phyloP scores from a whole-genome alignment of 2,797 vertebrate genomes.

The Dipus sagitta region DNA sequence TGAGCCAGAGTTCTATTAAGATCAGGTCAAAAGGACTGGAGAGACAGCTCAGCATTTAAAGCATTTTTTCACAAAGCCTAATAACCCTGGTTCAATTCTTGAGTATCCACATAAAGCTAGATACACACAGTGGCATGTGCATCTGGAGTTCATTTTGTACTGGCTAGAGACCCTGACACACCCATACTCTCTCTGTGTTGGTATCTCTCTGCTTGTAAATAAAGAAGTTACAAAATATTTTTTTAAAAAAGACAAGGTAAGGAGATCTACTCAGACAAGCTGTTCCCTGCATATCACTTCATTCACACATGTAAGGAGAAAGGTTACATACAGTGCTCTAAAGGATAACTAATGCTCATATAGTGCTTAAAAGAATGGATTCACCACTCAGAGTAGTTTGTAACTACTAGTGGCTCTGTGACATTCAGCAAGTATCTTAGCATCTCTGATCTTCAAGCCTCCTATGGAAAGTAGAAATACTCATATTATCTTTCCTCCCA shows the following conservation, averaged over 20 bases:
- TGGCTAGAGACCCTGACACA: too few species aligned
- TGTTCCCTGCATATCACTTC: constrained; percentile 64
- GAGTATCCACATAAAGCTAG: too few species aligned
- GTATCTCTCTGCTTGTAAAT: too few species aligned
- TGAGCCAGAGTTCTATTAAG: constrained; percentile 23
- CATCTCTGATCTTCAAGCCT: constrained; percentile 19
- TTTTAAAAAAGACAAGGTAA: constrained; percentile 52
- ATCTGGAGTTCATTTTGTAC: too few species aligned
- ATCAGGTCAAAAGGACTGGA: neutral
- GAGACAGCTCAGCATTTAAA: too few species aligned
- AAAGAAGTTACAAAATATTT: too few species aligned
- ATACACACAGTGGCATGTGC: too few species aligned
- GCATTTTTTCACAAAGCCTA: too few species aligned
- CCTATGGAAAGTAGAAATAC: constrained; percentile 41
- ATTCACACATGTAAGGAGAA: constrained; percentile 69
- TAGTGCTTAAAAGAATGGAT: neutral
- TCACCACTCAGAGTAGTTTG: constrained; percentile 13
- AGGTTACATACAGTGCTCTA: constrained; percentile 60
- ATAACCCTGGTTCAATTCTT: too few species aligned
- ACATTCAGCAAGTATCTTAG: constrained; percentile 3
- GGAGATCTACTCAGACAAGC: constrained; percentile 70
- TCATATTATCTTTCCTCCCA: constrained; percentile 29
- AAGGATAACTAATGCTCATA: constrained; percentile 40
- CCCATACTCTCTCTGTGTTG: too few species aligned
- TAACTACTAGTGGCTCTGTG: neutral